Percentiles rank a stretch among this genome's conserved stretches.
These are phyloP conservation scores for Xestoiulus laeticollis DNA, from an alignment of 2,888 invertebrate genomes.

Conservation along the genomic window DNA sequence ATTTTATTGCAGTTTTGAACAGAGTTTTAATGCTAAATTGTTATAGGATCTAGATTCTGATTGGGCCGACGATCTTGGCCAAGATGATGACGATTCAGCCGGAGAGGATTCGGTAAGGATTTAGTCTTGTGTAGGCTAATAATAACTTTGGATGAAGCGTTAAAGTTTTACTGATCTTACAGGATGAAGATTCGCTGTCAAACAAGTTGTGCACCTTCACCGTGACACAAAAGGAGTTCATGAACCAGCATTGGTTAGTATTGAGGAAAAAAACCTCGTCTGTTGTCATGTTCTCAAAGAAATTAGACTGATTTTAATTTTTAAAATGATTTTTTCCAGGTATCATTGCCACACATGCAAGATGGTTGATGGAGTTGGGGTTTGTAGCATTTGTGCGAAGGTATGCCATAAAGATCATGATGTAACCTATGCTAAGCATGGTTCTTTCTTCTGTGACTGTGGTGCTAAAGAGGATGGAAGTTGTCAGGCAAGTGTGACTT, in stretches of 20 bases:
- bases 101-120: conserved; percentile 79
- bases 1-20: no score
- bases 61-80: conserved; percentile 83
- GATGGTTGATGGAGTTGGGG: conserved; percentile 98
- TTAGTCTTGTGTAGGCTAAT: conserved; percentile 45
- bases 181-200: conserved; percentile 88
- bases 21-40: neutral
- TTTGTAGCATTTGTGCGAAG: conserved; percentile 96
- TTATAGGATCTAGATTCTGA: conserved; percentile 74
- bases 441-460: conserved; percentile 99
- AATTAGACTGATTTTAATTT: conserved; percentile 52
- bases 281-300: neutral
- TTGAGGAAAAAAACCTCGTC: neutral
- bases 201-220: conserved; percentile 96
- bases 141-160: conserved; percentile 31
- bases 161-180: conserved; percentile 49
- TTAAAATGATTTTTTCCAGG: conserved; percentile 67
- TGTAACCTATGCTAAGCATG: conserved; percentile 96
- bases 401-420: conserved; percentile 98
- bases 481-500: conserved; percentile 69
- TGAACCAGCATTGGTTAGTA: conserved; percentile 78
- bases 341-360: conserved; percentile 99
- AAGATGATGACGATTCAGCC: conserved; percentile 92
- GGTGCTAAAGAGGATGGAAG: conserved; percentile 92
- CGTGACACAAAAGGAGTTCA: conserved; percentile 95